Base-by-base conservation (phyloP, 1,140 invertebrate species). In the Penaeus vannamei region DNA sequence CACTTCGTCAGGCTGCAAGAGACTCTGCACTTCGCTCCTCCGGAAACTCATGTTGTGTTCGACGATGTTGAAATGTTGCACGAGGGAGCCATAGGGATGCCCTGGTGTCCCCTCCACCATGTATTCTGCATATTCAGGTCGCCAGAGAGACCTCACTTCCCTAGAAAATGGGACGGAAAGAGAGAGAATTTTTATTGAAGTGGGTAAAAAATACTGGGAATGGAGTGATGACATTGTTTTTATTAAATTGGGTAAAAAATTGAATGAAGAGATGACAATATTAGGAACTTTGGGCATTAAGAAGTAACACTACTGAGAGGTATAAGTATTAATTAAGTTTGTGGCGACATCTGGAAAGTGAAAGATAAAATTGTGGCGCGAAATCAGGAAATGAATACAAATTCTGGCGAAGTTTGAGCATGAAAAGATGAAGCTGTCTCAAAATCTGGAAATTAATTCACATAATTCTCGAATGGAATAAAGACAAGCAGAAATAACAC, bases 81-180 rank as follows among this genome's bases (percentile, higher is more conserved):
- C 94, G 22, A 98, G 94, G 3, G 98, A 97, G 53, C 97, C 97
- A 92, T 98, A 98, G 0, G 99, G 99, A 92, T 97, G 96, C 19
- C 99, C 99, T 26, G 99, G 99, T 2, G 98, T 99, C n/a, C 99
- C 99, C 94, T 99, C 99, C 79, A 99, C 95, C 98, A 99, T 99
- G 92, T 99, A 99, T 79, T 97, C 96, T 46, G 97, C 98, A 95
- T 99, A 99, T 94, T 99, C 99, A 26, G 98, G 99, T 82, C 98
- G 95, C 99, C 99, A 99, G 29, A 98, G 93, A 7, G 97, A 98
- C 92, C 97, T 97, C 12, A 97, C 96, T 92, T 94, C 95, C 94
- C 89, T 94, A 87, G 82, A 91, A 92, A 20, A 20, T 72, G 23
- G n/a, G 26, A 61, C 26, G n/a, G 36, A 4, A 29, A 17, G 36